These are phyloP conservation scores for Umimayanthus kanabou DNA, from an alignment of 92 coral and sea anemone species.

Conservation along the genomic window DNA sequence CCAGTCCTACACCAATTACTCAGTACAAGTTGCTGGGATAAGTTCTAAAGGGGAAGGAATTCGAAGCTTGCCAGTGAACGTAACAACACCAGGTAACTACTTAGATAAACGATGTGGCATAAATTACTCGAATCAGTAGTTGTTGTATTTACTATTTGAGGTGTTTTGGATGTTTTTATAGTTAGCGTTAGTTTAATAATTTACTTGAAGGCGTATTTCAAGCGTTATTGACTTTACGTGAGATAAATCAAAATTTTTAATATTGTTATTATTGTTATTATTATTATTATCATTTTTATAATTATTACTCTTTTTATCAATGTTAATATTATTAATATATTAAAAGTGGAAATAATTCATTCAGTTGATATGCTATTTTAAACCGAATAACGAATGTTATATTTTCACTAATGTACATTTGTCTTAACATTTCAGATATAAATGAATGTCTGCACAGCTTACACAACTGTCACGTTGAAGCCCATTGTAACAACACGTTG, in stretches of 20 bases:
- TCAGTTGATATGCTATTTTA: neutral
- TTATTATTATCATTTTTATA: too few species aligned
- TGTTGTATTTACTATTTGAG: neutral
- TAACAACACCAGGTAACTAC: constrained; percentile 31
- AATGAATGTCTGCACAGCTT: constrained; percentile 10
- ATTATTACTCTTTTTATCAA: neutral
- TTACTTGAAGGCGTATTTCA: too few species aligned
- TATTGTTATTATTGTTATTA: too few species aligned
- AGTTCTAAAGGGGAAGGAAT: constrained; percentile 39
- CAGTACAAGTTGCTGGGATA: constrained; percentile 33
- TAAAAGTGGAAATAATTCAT: too few species aligned
- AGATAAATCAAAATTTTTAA: too few species aligned
- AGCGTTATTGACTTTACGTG: too few species aligned
- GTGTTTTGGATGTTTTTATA: neutral
- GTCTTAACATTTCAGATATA: neutral
- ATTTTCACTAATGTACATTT: neutral
- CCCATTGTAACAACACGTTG: constrained; percentile 18
- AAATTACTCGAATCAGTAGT: neutral
- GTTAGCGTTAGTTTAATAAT: neutral
- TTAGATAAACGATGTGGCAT: neutral
- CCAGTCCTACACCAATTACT: constrained; percentile 19
- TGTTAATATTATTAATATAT: neutral
- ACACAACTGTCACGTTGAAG: constrained; percentile 36
- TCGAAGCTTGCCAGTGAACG: constrained; percentile 8
- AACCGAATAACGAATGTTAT: neutral